Base-by-base conservation (phyloP, 1,140 invertebrate species). In the Apis laboriosa region DNA sequence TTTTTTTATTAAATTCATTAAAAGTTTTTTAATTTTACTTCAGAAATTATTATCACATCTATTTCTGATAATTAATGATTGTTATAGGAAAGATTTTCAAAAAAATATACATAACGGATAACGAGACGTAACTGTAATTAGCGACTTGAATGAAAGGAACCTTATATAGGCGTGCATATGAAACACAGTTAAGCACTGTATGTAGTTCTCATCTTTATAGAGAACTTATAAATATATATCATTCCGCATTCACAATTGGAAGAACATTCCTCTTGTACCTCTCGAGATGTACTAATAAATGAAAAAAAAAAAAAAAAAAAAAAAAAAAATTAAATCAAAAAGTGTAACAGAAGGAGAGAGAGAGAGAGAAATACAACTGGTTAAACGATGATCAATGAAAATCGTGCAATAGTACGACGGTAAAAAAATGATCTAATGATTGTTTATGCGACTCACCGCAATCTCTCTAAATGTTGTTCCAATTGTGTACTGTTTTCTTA, bases 231-330 rank as follows among this genome's bases (percentile, higher is more conserved):
- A 43, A 34, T 64, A 66, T 55, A 53, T 64, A 80, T 80, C 89
- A 94, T 93, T 93, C 92, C 92, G 90, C 93, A 94, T 94, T 93
- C 92, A 94, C 93, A 94, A 94, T 94, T 94, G 93, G 93, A 94
- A 94, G 90, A 94, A 94, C 93, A 94, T 94, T 94, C 92, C 92
- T 91, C 80, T 87, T 88, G 87, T 89, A 91, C 91, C 85, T 82
- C 84, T 83, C 83, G 86, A 90, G 56, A 85, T 75, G 49, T 87
- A 74, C 83, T 85, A 89, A 90, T 89, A 56, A 88, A 86, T 75
- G 67, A 90, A 80, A n/a, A 85, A 89, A 93, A 90, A 19, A 80
- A 80, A 70, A 77, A 88, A 84, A 55, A 81, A 83, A 88, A 82
- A 90, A 78, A 83, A 64, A 56, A 43, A 34, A n/a, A 12, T 49